phyloP scores from a whole-genome alignment of 2,113 vertebrate species.

The Chlorodrepanis virens region DNA sequence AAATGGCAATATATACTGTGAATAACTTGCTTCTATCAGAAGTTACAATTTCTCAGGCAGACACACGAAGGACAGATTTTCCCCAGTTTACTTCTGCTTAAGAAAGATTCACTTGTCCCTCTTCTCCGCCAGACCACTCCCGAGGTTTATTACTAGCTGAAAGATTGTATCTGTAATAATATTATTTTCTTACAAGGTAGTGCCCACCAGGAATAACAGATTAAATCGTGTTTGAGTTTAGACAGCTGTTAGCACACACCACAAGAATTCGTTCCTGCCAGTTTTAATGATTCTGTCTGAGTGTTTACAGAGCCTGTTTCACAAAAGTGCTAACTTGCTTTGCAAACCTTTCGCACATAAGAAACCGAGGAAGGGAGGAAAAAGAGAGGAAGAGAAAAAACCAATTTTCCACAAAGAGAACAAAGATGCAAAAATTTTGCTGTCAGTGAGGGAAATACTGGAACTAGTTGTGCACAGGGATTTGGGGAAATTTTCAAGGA shows the following conservation, averaged over 20 bases:
- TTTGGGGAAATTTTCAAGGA: background rate
- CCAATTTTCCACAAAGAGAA: background rate
- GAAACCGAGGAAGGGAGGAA: accelerated
- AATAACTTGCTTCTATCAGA: background rate
- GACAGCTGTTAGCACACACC: background rate
- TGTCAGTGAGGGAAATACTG: background rate
- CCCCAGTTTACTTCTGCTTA: background rate
- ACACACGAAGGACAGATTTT: background rate
- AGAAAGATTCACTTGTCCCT: background rate
- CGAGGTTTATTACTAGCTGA: background rate
- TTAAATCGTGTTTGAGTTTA: background rate
- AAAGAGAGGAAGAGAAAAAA: background rate
- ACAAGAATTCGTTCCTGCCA: background rate
- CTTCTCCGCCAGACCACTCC: background rate
- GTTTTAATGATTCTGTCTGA: background rate
- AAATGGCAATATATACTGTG: background rate
- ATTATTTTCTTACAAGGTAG: constrained; percentile 28
- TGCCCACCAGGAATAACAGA: constrained; percentile 40
- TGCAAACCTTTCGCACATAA: background rate
- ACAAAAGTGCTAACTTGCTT: background rate
- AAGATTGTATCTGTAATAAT: constrained; percentile 31
- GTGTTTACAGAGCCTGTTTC: background rate
- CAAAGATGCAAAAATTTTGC: background rate
- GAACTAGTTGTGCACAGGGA: background rate
- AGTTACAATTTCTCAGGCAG: background rate